Percentiles rank a stretch among this genome's conserved stretches.
These are phyloP conservation scores for Palythoa caribaeorum DNA, from an alignment of 92 coral and sea anemone genomes.

Conservation along the genomic window DNA sequence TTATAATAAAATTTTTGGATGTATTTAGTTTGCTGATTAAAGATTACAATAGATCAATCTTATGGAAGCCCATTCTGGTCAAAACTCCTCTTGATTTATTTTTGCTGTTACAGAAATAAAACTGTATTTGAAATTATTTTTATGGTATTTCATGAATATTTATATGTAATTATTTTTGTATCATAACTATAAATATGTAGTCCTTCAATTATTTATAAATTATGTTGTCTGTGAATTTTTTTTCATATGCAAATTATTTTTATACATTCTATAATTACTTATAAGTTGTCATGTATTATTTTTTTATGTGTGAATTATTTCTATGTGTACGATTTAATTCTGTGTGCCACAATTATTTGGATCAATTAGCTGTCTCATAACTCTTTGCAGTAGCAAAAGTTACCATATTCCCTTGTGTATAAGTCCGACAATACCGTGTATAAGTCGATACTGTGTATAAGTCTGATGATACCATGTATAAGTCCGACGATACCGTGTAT, in stretches of 20 bases:
- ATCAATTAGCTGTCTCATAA: not conserved
- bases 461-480: no score
- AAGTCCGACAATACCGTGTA: no score
- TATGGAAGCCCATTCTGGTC: not conserved
- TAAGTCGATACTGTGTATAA: no score
- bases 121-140: not conserved
- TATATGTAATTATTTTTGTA: not conserved
- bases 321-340: not conserved
- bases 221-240: not conserved
- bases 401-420: no score
- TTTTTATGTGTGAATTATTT: not conserved
- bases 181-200: not conserved
- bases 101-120: not conserved
- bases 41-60: no score
- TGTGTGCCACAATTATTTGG: not conserved
- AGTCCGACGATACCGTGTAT: no score
- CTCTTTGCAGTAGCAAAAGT: no score
- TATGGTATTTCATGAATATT: not conserved
- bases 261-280: not conserved
- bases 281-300: not conserved
- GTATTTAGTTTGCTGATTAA: no score
- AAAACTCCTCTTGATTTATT: not conserved
- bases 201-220: not conserved
- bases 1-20: no score
- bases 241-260: not conserved